phyloP scores from a whole-genome alignment of 2,797 vertebrate genomes.

The Pelochelys cantorii region DNA sequence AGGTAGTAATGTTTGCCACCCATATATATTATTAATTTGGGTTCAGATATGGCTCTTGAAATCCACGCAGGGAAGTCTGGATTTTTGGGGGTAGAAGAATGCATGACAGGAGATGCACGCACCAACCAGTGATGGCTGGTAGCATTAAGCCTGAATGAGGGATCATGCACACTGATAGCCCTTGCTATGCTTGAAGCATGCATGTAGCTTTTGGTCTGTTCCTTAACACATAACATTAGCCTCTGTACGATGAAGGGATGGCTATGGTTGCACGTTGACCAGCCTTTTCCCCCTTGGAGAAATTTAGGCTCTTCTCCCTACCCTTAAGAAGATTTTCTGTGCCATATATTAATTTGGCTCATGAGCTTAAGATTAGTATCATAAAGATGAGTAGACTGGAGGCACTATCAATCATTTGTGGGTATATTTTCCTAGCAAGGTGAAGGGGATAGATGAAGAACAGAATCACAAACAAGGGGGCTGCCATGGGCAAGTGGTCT shows the following conservation, averaged over 20 bases:
- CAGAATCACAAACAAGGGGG: not conserved
- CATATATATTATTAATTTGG: not conserved
- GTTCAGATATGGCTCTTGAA: slow-evolving; percentile 19
- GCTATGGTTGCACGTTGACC: not conserved
- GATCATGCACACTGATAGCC: not conserved
- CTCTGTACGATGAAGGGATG: not conserved
- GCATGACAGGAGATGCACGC: not conserved
- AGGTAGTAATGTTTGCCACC: not conserved
- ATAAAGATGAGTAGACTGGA: not conserved
- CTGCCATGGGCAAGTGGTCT: not conserved
- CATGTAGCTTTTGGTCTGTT: not conserved
- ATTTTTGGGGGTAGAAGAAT: not conserved
- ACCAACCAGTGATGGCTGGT: not conserved
- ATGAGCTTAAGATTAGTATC: not conserved
- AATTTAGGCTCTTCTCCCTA: not conserved
- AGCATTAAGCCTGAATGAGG: not conserved
- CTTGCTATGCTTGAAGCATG: not conserved
- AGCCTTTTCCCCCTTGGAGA: not conserved
- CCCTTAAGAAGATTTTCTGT: not conserved
- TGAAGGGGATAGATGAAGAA: no score
- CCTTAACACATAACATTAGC: not conserved
- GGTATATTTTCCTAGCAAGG: no score
- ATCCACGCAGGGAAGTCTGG: not conserved
- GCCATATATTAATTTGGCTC: not conserved
- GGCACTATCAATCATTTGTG: not conserved